Evolutionary conservation across 2,888 invertebrate species (phyloP), one percentile per base, ranked within the genome.

Genomic region (Rosalia funebris): DNA sequence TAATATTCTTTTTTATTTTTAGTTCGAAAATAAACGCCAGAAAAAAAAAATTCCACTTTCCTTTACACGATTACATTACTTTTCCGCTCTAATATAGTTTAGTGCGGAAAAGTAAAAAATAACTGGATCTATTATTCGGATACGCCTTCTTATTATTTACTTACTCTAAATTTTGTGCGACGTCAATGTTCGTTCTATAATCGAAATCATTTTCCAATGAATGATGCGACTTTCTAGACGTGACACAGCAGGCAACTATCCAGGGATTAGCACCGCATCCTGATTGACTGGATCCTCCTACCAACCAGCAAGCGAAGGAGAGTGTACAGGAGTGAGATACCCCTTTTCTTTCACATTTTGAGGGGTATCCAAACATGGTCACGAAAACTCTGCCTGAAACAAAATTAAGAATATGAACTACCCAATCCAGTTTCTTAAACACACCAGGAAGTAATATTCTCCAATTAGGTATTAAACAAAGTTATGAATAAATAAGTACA

Each of bases 301-400:
- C 86, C 66, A 91, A 81, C 91, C 92, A 91, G 77, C 92, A 92
- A 14, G 89, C 86, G 42, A 92, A 81, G 1, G 91, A 85, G 52
- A 92, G 80, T 0, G 90, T 89, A 74, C 92, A 92, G 0, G 89
- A 84, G 71, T 86, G 84, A 0, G 87, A 83, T 4, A 85, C 83
- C 7, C 84, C 83, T 59, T 86, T 87, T 52, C 86, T 82, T 56
- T 79, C 83, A 71, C 88, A 88, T 9, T 84, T 84, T 1, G 83
- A 74, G 0, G 87, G 87, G 73, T 87, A 87, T 1, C 87, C 88
- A 9, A 88, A 79, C 69, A 88, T 79, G 0, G 86, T 84, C 0
- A 86, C 85, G 47, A 88, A 80, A 61, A 86, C 82, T 12, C 85
- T 79, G 20, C 81, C 82, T 82, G 62, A 56, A 75, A 74, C 14